A percentile compares a stretch with the other conserved stretches of the same genome.
These are phyloP conservation scores for Tachina lurida DNA, from an alignment of 2,888 invertebrate species.

Conservation along the genomic window DNA sequence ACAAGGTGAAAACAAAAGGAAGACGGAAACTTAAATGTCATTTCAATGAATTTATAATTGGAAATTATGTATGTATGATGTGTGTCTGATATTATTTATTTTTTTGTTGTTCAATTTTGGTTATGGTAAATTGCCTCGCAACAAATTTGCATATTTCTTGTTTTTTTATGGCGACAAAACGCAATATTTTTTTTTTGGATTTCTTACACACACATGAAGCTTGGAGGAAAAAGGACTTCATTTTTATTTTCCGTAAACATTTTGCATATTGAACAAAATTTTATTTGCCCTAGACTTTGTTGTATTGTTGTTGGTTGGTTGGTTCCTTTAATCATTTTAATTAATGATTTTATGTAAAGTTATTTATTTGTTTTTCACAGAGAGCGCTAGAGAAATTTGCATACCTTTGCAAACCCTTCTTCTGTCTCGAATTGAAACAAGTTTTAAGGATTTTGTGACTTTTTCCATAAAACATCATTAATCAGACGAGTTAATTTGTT, in stretches of 20 bases:
- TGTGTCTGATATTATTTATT: conserved; percentile 34
- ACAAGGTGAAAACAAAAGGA: conserved; percentile 44
- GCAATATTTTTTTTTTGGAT: conserved; percentile 62
- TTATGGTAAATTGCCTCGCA: conserved; percentile 71
- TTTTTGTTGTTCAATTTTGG: conserved; percentile 64
- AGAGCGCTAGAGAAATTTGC: conserved; percentile 54
- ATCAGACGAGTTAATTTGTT: conserved; percentile 72
- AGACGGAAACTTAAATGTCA: conserved; percentile 72
- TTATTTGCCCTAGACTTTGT: conserved; percentile 29
- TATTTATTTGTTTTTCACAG: conserved; percentile 64
- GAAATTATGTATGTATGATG: conserved; percentile 72
- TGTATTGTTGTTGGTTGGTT: conserved; percentile 26
- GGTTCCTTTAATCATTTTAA: conserved; percentile 73
- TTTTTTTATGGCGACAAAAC: conserved; percentile 51
- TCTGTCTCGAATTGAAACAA: conserved; percentile 30
- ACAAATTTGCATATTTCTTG: conserved; percentile 72
- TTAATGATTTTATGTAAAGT: conserved; percentile 80
- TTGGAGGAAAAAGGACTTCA: conserved; percentile 26
- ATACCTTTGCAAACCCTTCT: conserved; percentile 73
- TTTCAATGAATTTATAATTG: conserved; percentile 76
- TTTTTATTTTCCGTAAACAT: conserved; percentile 35
- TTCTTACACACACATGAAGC: conserved; percentile 23
- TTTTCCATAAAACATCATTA: conserved; percentile 67
- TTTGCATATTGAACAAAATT: conserved; percentile 71
- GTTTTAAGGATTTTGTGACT: conserved; percentile 55